These are phyloP conservation scores for Petrolisthes cinctipes DNA, from an alignment of 2,888 invertebrate species.

Conservation along the genomic window DNA sequence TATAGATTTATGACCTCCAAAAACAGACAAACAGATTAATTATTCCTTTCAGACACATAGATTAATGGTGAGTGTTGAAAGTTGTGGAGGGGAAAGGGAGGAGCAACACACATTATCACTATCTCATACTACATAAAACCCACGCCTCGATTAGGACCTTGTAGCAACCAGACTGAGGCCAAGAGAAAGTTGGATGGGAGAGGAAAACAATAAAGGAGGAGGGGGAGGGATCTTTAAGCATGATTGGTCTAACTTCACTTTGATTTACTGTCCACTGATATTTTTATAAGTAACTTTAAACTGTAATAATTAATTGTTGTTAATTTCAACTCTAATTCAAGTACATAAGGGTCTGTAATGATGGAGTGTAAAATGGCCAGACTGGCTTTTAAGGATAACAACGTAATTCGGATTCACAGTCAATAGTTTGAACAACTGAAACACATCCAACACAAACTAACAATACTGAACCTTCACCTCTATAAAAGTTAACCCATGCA, in stretches of 20 bases:
- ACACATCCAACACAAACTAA: background rate
- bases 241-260: background rate
- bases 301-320: background rate
- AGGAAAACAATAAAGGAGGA: background rate
- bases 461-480: conserved; percentile 30
- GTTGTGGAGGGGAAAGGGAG: no score
- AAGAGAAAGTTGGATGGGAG: background rate
- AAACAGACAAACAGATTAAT: no score
- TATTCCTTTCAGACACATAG: no score
- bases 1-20: no score
- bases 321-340: background rate
- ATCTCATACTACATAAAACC: no score
- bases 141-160: background rate
- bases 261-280: background rate
- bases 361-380: background rate
- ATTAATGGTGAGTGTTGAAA: no score
- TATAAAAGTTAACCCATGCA: conserved; percentile 19
- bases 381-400: background rate
- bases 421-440: background rate
- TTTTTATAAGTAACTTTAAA: background rate
- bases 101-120: no score
- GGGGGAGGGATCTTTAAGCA: background rate
- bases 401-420: background rate
- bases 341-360: background rate
- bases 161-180: background rate